Evolutionary conservation across 2,888 invertebrate genomes (phyloP).

Genomic region (Rhamnusium bicolor): DNA sequence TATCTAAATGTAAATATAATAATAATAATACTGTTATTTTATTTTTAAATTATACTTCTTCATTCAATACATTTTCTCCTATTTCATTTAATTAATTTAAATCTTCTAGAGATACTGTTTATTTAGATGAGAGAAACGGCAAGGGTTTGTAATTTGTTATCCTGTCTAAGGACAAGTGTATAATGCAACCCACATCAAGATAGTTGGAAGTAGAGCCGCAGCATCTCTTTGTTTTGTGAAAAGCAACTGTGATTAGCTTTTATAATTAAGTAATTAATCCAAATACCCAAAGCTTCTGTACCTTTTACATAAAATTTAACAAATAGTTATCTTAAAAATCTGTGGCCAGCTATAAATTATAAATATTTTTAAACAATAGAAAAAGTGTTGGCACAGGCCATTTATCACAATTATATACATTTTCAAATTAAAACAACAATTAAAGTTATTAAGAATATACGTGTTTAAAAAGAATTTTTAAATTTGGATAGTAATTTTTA

Average conservation of each 20-base stretch:
- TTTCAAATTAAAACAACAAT: too few species aligned
- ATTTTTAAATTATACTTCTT: not conserved
- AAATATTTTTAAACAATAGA: too few species aligned
- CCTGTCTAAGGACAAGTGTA: slow-evolving; percentile 43
- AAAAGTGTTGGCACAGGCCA: too few species aligned
- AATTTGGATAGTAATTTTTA: too few species aligned
- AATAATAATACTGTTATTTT: not conserved
- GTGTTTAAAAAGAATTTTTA: too few species aligned
- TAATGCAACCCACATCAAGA: slow-evolving; percentile 50
- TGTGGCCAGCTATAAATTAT: too few species aligned
- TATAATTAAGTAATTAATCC: slow-evolving; percentile 44
- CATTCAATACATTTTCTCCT: not conserved
- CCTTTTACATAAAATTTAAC: not conserved
- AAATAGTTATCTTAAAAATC: too few species aligned
- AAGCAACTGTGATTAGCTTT: slow-evolving; percentile 40
- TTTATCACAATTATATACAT: too few species aligned
- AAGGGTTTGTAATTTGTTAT: slow-evolving; percentile 48
- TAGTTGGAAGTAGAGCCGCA: slow-evolving; percentile 40
- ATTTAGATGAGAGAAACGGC: slow-evolving; percentile 37
- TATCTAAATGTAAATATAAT: not conserved
- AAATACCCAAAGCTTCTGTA: not conserved
- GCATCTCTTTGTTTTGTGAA: slow-evolving; percentile 41
- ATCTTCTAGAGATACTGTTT: slow-evolving; percentile 25
- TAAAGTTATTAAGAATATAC: too few species aligned
- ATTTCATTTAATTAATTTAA: slow-evolving; percentile 10